A percentile compares a stretch with the other conserved stretches of the same genome.
Evolutionary conservation across 1,140 invertebrate species (phyloP).

Genomic region (Drosophila rufa): DNA sequence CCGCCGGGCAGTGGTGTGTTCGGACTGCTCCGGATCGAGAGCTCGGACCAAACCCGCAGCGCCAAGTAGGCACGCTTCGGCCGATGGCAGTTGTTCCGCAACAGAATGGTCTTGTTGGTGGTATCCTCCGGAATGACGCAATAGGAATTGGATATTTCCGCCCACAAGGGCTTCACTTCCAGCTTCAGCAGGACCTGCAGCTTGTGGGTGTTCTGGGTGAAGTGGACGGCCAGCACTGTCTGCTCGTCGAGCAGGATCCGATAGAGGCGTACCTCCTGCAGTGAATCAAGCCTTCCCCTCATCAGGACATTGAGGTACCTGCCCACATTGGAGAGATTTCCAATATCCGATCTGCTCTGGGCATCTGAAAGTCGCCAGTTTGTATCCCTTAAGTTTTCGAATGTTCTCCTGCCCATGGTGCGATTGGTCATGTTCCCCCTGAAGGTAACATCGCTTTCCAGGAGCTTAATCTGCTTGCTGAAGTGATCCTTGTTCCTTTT

Average conservation of each 20-base stretch:
- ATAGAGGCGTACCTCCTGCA: conserved; percentile 31
- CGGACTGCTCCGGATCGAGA: background rate
- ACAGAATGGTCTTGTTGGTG: conserved; percentile 12
- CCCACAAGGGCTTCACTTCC: conserved; percentile 5
- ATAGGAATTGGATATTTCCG: background rate
- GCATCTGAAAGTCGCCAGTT: no score
- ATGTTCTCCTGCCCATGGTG: background rate
- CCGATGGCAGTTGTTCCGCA: conserved; percentile 45
- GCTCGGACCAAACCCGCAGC: background rate
- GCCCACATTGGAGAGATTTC: background rate
- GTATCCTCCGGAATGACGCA: conserved; percentile 22
- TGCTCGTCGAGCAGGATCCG: conserved; percentile 26
- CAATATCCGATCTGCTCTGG: no score
- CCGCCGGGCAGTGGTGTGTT: conserved; percentile 10
- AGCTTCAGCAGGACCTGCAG: conserved; percentile 29
- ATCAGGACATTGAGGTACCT: background rate
- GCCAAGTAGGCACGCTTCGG: conserved; percentile 35
- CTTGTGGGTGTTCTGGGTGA: conserved; percentile 16
- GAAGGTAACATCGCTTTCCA: background rate
- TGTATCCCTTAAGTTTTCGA: no score
- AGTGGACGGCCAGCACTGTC: conserved; percentile 43
- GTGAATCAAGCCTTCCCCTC: background rate
- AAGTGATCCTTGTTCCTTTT: background rate
- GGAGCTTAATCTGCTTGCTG: background rate
- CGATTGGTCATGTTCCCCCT: background rate